phyloP scores from a whole-genome alignment of 2,113 vertebrate species.

The Carassius gibelio region DNA sequence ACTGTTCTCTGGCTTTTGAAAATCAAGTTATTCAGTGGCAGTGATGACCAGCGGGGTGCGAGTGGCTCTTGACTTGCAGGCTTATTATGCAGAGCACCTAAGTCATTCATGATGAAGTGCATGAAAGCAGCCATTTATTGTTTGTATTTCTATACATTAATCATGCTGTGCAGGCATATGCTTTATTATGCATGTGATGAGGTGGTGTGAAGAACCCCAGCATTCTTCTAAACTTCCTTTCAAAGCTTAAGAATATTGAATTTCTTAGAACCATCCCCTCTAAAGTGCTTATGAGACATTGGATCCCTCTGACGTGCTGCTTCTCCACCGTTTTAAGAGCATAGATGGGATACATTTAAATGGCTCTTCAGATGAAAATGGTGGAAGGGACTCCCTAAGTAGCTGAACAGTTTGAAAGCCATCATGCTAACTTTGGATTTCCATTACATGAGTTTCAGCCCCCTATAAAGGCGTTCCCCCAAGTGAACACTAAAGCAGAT shows the following conservation, averaged over 20 bases:
- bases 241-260: not conserved
- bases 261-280: constrained; percentile 12
- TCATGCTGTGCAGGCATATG: not conserved
- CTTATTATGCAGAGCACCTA: constrained; percentile 8
- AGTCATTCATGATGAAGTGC: not conserved
- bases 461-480: not conserved
- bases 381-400: constrained; percentile 1
- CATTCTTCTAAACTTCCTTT: constrained; percentile 8
- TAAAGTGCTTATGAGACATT: constrained; percentile 31
- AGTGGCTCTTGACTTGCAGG: constrained; percentile 16
- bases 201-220: not conserved
- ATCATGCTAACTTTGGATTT: constrained; percentile 5
- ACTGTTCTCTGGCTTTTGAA: not conserved
- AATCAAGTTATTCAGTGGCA: constrained; percentile 18
- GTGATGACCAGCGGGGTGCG: not conserved
- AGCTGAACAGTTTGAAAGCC: not conserved
- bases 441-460: not conserved
- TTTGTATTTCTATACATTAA: constrained; percentile 12
- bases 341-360: constrained; percentile 22
- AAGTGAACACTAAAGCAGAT: not conserved
- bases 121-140: constrained; percentile 20
- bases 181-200: constrained; percentile 23
- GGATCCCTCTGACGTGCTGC: constrained; percentile 4
- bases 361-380: not conserved
- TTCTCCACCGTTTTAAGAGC: constrained; percentile 39